Evolutionary conservation across 2,888 invertebrate species (phyloP), one percentile per base, ranked within the genome.

Genomic region (Dynastes hyllus): DNA sequence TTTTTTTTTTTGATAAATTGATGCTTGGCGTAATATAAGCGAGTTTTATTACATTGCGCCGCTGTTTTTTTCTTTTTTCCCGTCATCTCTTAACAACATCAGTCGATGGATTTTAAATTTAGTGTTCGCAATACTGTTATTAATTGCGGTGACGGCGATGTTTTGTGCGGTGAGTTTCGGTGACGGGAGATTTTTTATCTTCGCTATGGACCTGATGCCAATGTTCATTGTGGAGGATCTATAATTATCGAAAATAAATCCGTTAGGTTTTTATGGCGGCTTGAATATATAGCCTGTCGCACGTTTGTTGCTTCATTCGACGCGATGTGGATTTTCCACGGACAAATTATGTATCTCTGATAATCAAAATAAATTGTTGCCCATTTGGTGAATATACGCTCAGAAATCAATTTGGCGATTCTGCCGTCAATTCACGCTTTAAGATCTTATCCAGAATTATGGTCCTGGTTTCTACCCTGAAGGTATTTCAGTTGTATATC

Each of bases 1-100:
- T 32, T 37, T 69, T 69, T 51, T 69, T 69, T 69, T 53, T 27
- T 69, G 51, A 69, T 69, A 51, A 69, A 69, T 69, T 69, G 69
- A 69, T 16, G 51, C 51, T 69, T 51, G 40, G 51, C 29, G 53
- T 51, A 69, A 69, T 69, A 69, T 51, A 69, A 69, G 27, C 69
- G 69, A 69, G 51, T 69, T 69, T 69, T 69, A 69, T 69, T 69
- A 69, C 29, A 16, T 32, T 13, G 37, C 58, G 32, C 27, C 71
- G 5, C 51, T 53, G 22, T 53, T 51, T 71, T 71, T 29, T 71
- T 53, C 51, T 27, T 58, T 73, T 58, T 58, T 58, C 58, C 16
- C 45, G 8, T 22, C 37, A 29, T 63, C 40, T 13, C 11, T 73
- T 58, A 45, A 61, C 40, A 58, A 32, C 51, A 50, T 51, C 53